Evolutionary conservation across 2,888 invertebrate species (phyloP).

Genomic region (Hylaea fasciaria): DNA sequence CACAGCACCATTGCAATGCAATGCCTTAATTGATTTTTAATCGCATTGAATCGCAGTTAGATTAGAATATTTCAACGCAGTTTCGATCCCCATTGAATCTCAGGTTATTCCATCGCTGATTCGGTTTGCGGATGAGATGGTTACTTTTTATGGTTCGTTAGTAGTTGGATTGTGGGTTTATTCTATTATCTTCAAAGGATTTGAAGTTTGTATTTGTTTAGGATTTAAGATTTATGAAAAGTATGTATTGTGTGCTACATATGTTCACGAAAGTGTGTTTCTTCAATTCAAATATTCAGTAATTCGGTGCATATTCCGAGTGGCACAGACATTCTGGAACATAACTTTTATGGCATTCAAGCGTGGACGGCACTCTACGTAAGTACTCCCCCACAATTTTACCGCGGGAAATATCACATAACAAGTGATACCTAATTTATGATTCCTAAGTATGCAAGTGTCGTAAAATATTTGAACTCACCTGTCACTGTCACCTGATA

Average conservation of each 20-base stretch:
- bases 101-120: conserved; percentile 19
- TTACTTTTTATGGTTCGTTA: conserved; percentile 26
- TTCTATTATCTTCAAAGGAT: not conserved
- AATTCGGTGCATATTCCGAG: no score
- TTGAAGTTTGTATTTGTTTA: not conserved
- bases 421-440: no score
- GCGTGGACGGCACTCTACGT: no score
- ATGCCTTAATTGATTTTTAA: conserved; percentile 44
- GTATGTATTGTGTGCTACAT: not conserved
- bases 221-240: not conserved
- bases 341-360: no score
- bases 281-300: no score
- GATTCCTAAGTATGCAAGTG: no score
- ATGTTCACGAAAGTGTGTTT: no score
- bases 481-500: no score
- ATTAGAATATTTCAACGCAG: conserved; percentile 47
- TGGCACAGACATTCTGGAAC: no score
- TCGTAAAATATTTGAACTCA: no score
- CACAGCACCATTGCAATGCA: conserved; percentile 25
- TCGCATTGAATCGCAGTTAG: conserved; percentile 42
- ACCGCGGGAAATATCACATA: no score
- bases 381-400: no score
- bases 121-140: conserved; percentile 8
- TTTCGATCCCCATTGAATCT: conserved; percentile 32
- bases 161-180: not conserved